Percentiles rank a stretch among this genome's conserved stretches.
Conservation (phyloP, 2,797 vertebrate species). For the Ptychadena robeensis region DNA sequence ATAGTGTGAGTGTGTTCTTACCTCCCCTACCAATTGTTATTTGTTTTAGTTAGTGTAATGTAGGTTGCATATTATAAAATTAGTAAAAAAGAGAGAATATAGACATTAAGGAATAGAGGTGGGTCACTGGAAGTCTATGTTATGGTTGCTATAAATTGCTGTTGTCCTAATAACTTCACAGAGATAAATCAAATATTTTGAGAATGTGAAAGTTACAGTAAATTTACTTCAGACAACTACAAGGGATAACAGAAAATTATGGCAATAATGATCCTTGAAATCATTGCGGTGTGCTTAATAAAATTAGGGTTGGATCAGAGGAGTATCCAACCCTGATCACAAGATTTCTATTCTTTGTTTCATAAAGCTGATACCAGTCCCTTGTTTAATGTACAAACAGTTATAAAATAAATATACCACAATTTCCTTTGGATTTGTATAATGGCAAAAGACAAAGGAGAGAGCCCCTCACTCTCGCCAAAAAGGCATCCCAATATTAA, state of each 20-base stretch:
- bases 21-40: background rate
- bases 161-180: background rate
- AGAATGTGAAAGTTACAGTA: background rate
- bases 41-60: background rate
- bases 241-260: background rate
- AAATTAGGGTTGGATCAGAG: too few species aligned
- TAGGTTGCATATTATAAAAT: too few species aligned
- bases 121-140: background rate
- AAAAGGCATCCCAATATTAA: too few species aligned
- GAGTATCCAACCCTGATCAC: background rate
- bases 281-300: background rate
- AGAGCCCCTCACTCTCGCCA: too few species aligned
- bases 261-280: background rate
- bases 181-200: background rate
- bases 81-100: background rate
- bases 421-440: constrained; percentile 12
- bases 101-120: background rate
- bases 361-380: background rate
- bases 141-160: background rate
- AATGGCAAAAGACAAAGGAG: too few species aligned
- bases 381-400: constrained; percentile 22
- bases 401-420: constrained; percentile 24
- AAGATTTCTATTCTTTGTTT: background rate
- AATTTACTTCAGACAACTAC: background rate
- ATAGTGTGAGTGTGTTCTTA: background rate